Conservation (phyloP, 1,140 invertebrate genomes). For the Asobara japonica region DNA sequence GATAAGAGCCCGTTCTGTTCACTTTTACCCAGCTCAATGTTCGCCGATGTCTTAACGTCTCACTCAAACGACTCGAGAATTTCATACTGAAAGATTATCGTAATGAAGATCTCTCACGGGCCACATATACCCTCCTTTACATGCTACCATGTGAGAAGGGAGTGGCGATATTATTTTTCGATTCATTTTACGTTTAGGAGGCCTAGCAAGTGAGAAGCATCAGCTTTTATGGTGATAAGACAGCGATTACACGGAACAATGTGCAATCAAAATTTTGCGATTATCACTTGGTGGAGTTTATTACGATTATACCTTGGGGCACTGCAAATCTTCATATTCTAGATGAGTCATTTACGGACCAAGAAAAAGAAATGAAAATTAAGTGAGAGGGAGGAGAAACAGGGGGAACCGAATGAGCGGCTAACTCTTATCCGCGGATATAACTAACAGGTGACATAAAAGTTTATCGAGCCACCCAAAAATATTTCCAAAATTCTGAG, state of each 20-base stretch:
- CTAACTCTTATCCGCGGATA: too few relatives aligned
- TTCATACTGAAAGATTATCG: slow-evolving; percentile 32
- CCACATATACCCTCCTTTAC: neutral
- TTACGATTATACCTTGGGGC: too few relatives aligned
- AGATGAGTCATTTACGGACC: too few relatives aligned
- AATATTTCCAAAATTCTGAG: too few relatives aligned
- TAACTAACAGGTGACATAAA: too few relatives aligned
- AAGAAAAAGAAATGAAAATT: too few relatives aligned
- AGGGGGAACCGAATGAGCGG: too few relatives aligned
- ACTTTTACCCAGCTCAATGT: neutral
- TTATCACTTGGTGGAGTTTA: neutral
- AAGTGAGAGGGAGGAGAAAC: too few relatives aligned
- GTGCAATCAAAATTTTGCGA: slow-evolving; percentile 17
- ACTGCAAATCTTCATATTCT: too few relatives aligned
- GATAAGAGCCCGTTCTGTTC: neutral
- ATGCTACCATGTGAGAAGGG: neutral
- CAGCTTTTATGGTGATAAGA: neutral
- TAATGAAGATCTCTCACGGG: slow-evolving; percentile 41
- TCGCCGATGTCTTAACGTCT: slow-evolving; percentile 3
- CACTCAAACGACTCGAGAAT: slow-evolving; percentile 8
- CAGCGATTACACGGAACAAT: slow-evolving; percentile 26
- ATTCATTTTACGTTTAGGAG: neutral
- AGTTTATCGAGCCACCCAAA: too few relatives aligned
- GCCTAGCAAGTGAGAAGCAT: neutral
- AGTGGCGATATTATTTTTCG: neutral